A percentile compares a stretch with the other conserved stretches of the same genome.
These are phyloP conservation scores for Eupsittula cactorum DNA, from an alignment of 2,113 vertebrate genomes.

Conservation along the genomic window DNA sequence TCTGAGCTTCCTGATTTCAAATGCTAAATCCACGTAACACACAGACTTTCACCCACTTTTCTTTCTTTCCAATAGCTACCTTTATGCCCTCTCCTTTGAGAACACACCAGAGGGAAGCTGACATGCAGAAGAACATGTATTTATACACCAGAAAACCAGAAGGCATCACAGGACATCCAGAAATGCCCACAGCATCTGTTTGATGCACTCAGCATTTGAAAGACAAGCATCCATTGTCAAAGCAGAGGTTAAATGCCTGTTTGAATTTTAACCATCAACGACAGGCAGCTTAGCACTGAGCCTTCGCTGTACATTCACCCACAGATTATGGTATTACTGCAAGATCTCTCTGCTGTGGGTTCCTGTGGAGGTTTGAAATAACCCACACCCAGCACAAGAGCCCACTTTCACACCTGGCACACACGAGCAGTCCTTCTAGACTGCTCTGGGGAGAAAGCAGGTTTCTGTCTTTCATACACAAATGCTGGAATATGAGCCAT, in stretches of 20 bases:
- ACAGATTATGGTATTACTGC: accelerated
- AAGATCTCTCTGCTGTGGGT: neutral
- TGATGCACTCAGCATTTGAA: neutral
- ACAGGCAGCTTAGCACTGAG: neutral
- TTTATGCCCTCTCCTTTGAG: neutral
- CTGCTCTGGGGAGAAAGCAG: neutral
- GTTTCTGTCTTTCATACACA: neutral
- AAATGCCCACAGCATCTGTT: neutral
- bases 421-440: accelerated
- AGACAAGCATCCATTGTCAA: neutral
- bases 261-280: accelerated
- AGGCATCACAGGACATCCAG: neutral
- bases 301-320: accelerated
- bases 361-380: neutral
- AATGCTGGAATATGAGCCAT: accelerated
- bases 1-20: neutral
- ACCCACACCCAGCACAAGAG: accelerated
- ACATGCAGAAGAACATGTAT: neutral
- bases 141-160: neutral
- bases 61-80: neutral
- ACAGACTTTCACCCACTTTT: neutral
- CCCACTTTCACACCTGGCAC: accelerated
- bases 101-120: neutral
- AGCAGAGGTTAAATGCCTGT: neutral
- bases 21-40: neutral